These are phyloP conservation scores for Geopemphigus sp. DNA, from an alignment of 1,140 invertebrate genomes.

Conservation along the genomic window DNA sequence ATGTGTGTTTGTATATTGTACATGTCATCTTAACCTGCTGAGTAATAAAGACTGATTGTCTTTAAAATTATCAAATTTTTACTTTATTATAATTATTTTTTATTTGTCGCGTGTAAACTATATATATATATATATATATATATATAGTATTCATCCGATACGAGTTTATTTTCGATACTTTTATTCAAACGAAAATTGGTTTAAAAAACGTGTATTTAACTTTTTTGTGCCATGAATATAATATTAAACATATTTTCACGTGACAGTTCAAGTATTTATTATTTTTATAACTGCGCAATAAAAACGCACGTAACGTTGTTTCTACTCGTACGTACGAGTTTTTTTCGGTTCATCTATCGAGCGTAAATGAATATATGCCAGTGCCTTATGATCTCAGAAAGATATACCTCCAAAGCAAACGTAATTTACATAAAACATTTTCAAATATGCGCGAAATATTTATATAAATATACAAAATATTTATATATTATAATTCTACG, in stretches of 20 bases:
- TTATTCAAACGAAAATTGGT: background rate
- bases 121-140: no score
- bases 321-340: background rate
- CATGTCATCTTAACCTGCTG: constrained; percentile 3
- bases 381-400: constrained; percentile 49
- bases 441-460: background rate
- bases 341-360: constrained; percentile 8
- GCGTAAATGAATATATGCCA: constrained; percentile 42
- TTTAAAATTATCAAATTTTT: constrained; percentile 17
- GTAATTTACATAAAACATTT: constrained; percentile 9
- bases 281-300: constrained; percentile 18
- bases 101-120: background rate
- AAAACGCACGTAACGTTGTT: background rate
- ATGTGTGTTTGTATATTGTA: background rate
- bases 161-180: constrained; percentile 2
- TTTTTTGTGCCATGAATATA: constrained; percentile 29
- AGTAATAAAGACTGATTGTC: constrained; percentile 41
- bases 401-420: constrained; percentile 45
- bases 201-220: constrained; percentile 14
- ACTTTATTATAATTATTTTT: constrained; percentile 5
- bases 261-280: constrained; percentile 14
- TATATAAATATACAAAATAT: background rate
- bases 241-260: constrained; percentile 27
- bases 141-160: background rate
- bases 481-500: background rate